Conservation (phyloP, 2,888 invertebrate genomes). For the Anthrax anthrax region DNA sequence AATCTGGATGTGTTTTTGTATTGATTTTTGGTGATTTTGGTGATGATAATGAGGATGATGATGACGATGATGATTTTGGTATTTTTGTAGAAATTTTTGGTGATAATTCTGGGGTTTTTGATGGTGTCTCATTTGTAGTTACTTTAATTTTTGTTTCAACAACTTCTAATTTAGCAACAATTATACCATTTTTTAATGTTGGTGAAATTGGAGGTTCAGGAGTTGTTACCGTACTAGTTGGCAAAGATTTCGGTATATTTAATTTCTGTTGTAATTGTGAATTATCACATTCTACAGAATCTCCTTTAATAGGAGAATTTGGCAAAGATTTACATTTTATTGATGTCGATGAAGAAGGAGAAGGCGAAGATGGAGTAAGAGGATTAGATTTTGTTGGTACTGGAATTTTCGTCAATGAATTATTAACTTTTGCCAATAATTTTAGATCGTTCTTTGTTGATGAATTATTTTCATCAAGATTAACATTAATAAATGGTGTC, state of each 20-base stretch:
- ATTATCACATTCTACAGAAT: background rate
- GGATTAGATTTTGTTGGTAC: slow-evolving; percentile 19
- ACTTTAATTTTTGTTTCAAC: slow-evolving; percentile 31
- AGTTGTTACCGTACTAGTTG: background rate
- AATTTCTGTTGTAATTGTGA: background rate
- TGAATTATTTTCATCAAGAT: slow-evolving; percentile 5
- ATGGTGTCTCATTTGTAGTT: slow-evolving; percentile 22
- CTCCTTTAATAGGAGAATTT: slow-evolving; percentile 15
- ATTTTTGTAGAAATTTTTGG: background rate
- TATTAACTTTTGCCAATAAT: slow-evolving; percentile 1
- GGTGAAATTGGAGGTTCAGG: background rate
- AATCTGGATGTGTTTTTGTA: slow-evolving; percentile 9
- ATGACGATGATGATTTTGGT: background rate
- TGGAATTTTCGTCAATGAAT: slow-evolving; percentile 8
- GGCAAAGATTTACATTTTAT: slow-evolving; percentile 19
- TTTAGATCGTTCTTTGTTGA: background rate
- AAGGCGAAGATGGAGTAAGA: slow-evolving; percentile 8
- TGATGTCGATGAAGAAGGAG: slow-evolving; percentile 8
- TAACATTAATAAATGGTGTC: slow-evolving; percentile 9
- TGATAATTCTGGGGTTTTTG: slow-evolving; percentile 16
- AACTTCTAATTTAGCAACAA: slow-evolving; percentile 27
- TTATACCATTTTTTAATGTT: slow-evolving; percentile 17
- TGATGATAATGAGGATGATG: slow-evolving; percentile 1
- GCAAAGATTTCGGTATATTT: background rate
- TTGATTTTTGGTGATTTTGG: slow-evolving; percentile 7